These are phyloP conservation scores for Dysidea cf. avara DNA, from an alignment of 37 sponge, comb jelly and placozoan genomes.

Conservation along the genomic window DNA sequence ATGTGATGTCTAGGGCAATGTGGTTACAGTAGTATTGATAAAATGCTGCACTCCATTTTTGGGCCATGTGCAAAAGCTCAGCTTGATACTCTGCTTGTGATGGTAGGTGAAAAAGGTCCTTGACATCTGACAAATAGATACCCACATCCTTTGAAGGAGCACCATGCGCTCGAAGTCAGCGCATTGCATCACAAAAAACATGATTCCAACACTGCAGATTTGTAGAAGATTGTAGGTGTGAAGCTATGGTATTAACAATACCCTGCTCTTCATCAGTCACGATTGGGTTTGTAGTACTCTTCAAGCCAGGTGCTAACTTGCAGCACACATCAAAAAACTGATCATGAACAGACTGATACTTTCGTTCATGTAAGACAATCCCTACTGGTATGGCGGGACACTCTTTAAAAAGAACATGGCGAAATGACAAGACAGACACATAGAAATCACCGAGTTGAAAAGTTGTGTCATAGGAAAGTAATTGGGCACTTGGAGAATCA, in stretches of 20 bases:
- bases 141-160: conserved; percentile 6
- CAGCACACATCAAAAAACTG: conserved; percentile 14
- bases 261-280: conserved; percentile 47
- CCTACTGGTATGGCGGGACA: conserved; percentile 38
- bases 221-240: conserved; percentile 16
- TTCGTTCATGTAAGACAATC: no score
- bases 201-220: conserved; percentile 49
- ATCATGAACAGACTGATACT: conserved; percentile 7
- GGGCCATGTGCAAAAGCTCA: no score
- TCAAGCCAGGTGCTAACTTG: no score
- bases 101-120: conserved; percentile 28
- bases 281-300: conserved; percentile 25
- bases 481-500: conserved; percentile 25
- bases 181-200: conserved; percentile 23
- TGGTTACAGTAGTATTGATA: conserved; percentile 22
- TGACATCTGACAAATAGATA: conserved; percentile 29
- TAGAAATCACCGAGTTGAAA: conserved; percentile 56
- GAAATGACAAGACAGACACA: conserved; percentile 38
- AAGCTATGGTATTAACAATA: conserved; percentile 24
- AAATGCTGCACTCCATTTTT: conserved; percentile 38
- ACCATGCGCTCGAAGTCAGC: conserved; percentile 7
- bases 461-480: conserved; percentile 56
- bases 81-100: conserved; percentile 20
- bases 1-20: conserved; percentile 29
- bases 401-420: conserved; percentile 47